Evolutionary conservation across 2,113 vertebrate genomes (phyloP).

Genomic region (Peucedramus taeniatus): DNA sequence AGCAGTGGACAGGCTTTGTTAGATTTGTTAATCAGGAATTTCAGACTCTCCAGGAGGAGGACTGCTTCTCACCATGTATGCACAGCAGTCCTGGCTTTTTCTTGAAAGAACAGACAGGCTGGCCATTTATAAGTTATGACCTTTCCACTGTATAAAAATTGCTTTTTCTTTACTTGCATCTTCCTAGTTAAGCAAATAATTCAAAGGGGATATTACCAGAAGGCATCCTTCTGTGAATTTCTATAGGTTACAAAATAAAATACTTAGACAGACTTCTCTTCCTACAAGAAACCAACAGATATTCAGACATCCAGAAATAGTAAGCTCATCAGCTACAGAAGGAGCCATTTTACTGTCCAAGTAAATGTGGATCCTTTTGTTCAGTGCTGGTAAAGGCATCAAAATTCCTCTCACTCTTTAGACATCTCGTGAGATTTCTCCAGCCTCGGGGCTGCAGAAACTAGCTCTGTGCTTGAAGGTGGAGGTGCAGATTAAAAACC

Average conservation of each 20-base stretch:
- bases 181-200: not conserved
- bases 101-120: not conserved
- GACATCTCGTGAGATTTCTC: not conserved
- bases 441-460: not conserved
- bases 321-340: not conserved
- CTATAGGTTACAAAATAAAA: not conserved
- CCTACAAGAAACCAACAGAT: not conserved
- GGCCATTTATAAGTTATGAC: not conserved
- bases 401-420: slow-evolving; percentile 18
- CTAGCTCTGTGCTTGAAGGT: not conserved
- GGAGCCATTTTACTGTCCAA: not conserved
- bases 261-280: not conserved
- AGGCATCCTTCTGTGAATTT: not conserved
- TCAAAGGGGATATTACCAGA: not conserved
- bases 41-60: not conserved
- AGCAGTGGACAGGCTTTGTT: not conserved
- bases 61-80: not conserved
- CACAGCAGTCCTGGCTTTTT: not conserved
- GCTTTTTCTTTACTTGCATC: not conserved
- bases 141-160: not conserved
- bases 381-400: not conserved
- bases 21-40: not conserved
- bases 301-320: not conserved
- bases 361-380: not conserved
- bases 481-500: not conserved